These are phyloP conservation scores for Scolopax mira DNA, from an alignment of 2,113 vertebrate genomes.

Conservation along the genomic window DNA sequence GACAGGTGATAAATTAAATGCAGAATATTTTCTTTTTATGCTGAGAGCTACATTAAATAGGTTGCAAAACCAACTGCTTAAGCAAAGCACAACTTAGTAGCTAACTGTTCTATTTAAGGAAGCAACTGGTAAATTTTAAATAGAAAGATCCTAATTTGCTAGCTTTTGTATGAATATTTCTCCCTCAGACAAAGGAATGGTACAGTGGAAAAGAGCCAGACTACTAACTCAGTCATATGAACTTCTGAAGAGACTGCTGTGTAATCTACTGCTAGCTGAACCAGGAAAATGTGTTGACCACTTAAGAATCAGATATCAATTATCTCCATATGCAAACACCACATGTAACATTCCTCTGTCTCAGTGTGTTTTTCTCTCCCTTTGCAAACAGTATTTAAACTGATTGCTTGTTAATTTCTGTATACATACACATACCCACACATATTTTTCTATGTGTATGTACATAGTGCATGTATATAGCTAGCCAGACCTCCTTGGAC, in stretches of 20 bases:
- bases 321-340: conserved; percentile 1
- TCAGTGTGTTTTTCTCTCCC: background rate
- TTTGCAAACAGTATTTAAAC: background rate
- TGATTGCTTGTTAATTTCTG: background rate
- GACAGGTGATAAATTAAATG: background rate
- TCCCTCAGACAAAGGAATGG: background rate
- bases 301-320: background rate
- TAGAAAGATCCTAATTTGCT: conserved; percentile 6
- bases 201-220: conserved; percentile 26
- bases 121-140: background rate
- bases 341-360: background rate
- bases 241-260: conserved; percentile 27
- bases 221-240: conserved; percentile 42
- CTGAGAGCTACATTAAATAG: background rate
- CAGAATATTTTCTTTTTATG: background rate
- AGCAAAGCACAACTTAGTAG: background rate
- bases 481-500: background rate
- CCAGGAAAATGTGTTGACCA: conserved; percentile 16
- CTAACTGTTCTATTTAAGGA: conserved; percentile 23
- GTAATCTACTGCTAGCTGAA: conserved; percentile 36
- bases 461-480: background rate
- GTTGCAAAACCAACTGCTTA: background rate
- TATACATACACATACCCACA: background rate
- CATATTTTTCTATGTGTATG: background rate
- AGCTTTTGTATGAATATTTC: conserved; percentile 37